Evolutionary conservation across 1,140 invertebrate genomes (phyloP).

Genomic region (Cataglyphis hispanica): DNA sequence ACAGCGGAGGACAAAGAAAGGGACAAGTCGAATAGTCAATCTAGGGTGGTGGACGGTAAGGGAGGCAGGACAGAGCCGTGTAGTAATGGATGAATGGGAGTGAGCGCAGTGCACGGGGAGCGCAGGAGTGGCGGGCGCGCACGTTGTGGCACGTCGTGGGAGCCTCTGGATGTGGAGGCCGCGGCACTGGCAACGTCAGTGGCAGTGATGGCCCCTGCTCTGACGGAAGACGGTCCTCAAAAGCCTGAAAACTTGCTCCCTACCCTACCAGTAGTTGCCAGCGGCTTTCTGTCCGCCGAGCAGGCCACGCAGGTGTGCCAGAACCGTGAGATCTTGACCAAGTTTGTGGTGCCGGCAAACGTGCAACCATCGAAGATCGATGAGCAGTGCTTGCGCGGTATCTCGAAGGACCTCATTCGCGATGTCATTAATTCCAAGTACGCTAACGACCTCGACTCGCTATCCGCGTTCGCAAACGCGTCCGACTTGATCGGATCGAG

Average conservation of each 20-base stretch:
- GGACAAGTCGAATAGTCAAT: not conserved
- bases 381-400: slow-evolving; percentile 84
- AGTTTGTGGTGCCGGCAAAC: slow-evolving; percentile 85
- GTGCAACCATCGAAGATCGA: slow-evolving; percentile 85
- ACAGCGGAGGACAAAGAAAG: slow-evolving; percentile 8
- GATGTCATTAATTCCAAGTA: slow-evolving; percentile 86
- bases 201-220: slow-evolving; percentile 91
- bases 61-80: slow-evolving; percentile 57
- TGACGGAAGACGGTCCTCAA: slow-evolving; percentile 90
- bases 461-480: slow-evolving; percentile 79
- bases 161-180: slow-evolving; percentile 86
- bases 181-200: slow-evolving; percentile 87
- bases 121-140: slow-evolving; percentile 78
- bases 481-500: slow-evolving; percentile 79
- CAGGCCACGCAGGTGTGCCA: slow-evolving; percentile 83
- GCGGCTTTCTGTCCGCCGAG: slow-evolving; percentile 84
- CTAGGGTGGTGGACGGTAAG: slow-evolving; percentile 39
- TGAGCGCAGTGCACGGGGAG: slow-evolving; percentile 86
- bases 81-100: slow-evolving; percentile 89
- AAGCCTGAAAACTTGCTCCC: slow-evolving; percentile 87
- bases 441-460: slow-evolving; percentile 82
- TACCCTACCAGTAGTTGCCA: slow-evolving; percentile 80
- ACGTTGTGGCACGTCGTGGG: slow-evolving; percentile 77
- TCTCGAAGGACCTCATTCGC: slow-evolving; percentile 84
- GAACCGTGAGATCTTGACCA: slow-evolving; percentile 84